Evolutionary conservation across 1,140 invertebrate species (phyloP).

Genomic region (Dysdera silvatica): DNA sequence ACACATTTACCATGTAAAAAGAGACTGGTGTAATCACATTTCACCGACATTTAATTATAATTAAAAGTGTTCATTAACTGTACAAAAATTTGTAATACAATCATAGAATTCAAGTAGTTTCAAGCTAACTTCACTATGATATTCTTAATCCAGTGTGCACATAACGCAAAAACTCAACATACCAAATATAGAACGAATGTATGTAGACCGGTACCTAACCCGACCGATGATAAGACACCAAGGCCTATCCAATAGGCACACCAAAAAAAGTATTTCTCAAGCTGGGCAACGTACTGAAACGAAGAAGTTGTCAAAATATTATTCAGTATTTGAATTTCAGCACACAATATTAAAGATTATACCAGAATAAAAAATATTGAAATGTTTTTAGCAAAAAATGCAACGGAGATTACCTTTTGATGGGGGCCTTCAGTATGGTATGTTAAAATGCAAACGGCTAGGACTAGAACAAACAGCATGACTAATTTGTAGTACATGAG

Average conservation of each 20-base stretch:
- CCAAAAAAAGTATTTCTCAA: constrained; percentile 55
- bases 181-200: constrained; percentile 97
- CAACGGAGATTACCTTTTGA: constrained; percentile 48
- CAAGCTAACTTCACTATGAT: too few relatives aligned
- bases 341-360: neutral
- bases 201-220: constrained; percentile 93
- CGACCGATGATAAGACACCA: constrained; percentile 92
- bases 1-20: too few relatives aligned
- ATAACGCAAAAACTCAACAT: constrained; percentile 57
- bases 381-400: constrained; percentile 21
- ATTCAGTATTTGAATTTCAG: neutral
- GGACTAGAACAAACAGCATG: too few relatives aligned
- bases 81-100: too few relatives aligned
- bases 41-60: too few relatives aligned
- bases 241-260: constrained; percentile 89
- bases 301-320: constrained; percentile 11
- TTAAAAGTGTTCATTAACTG: too few relatives aligned
- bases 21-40: too few relatives aligned
- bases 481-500: too few relatives aligned
- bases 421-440: constrained; percentile 53
- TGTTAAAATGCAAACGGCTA: constrained; percentile 44
- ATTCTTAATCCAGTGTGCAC: neutral
- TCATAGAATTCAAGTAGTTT: too few relatives aligned
- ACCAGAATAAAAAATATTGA: neutral
- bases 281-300: constrained; percentile 41